These are phyloP conservation scores for Leucopsar rothschildi DNA, from an alignment of 2,113 vertebrate genomes.

Conservation along the genomic window DNA sequence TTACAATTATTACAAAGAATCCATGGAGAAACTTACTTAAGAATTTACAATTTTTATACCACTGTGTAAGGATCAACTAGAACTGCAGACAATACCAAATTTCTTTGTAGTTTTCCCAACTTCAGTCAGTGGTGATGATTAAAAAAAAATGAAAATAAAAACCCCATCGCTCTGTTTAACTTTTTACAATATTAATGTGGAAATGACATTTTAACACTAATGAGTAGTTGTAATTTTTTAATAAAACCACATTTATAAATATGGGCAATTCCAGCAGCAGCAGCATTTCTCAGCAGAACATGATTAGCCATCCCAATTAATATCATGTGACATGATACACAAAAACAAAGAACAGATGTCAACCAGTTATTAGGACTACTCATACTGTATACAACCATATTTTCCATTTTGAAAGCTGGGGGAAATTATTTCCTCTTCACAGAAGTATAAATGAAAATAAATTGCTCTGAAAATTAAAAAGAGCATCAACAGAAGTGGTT, in stretches of 20 bases:
- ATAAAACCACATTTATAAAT: constrained; percentile 69
- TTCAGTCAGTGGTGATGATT: not conserved
- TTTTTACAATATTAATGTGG: constrained; percentile 57
- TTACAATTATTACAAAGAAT: constrained; percentile 70
- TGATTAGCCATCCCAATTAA: constrained; percentile 62
- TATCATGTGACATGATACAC: constrained; percentile 62
- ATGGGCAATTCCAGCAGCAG: constrained; percentile 63
- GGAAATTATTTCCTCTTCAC: constrained; percentile 50
- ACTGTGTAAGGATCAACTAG: constrained; percentile 40
- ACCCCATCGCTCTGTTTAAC: constrained; percentile 11
- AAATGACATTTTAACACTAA: constrained; percentile 61
- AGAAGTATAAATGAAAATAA: constrained; percentile 58
- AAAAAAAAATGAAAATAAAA: constrained; percentile 5
- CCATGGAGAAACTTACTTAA: constrained; percentile 55
- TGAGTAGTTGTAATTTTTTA: constrained; percentile 37
- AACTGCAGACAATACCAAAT: constrained; percentile 49
- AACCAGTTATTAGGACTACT: constrained; percentile 61
- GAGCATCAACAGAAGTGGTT: constrained; percentile 20
- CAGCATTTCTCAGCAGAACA: constrained; percentile 66
- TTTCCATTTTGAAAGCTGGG: constrained; percentile 49
- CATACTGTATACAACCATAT: constrained; percentile 21
- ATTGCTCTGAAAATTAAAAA: constrained; percentile 54
- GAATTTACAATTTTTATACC: constrained; percentile 52
- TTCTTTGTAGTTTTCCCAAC: constrained; percentile 37
- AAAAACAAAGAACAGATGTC: constrained; percentile 67